These are phyloP conservation scores for Trematocara macrostoma DNA, from an alignment of 2,113 vertebrate genomes.

Conservation along the genomic window DNA sequence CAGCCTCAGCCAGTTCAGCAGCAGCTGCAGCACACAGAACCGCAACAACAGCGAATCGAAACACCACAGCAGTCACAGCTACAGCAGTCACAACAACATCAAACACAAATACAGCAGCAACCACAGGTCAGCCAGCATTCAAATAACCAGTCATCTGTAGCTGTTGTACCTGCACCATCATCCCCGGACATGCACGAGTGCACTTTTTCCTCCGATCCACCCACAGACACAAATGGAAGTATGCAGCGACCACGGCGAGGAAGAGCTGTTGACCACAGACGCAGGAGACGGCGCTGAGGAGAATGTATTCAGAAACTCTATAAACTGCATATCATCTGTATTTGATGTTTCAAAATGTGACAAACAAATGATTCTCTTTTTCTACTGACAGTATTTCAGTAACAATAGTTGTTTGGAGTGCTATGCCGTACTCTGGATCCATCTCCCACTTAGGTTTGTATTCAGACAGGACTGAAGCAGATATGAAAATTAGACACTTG, in stretches of 20 bases:
- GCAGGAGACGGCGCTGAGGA: slow-evolving; percentile 66
- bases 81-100: slow-evolving; percentile 47
- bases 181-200: slow-evolving; percentile 55
- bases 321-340: slow-evolving; percentile 1
- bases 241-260: slow-evolving; percentile 66
- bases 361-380: slow-evolving; percentile 14
- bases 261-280: slow-evolving; percentile 69
- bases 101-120: slow-evolving; percentile 48
- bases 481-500: not conserved
- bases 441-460: slow-evolving; percentile 14
- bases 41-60: slow-evolving; percentile 34
- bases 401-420: slow-evolving; percentile 3
- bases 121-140: slow-evolving; percentile 37
- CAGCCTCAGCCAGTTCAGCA: slow-evolving; percentile 29
- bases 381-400: slow-evolving; percentile 32
- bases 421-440: not conserved
- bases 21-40: slow-evolving; percentile 40
- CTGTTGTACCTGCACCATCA: slow-evolving; percentile 31
- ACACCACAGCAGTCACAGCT: slow-evolving; percentile 35
- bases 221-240: slow-evolving; percentile 41
- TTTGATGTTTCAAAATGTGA: slow-evolving; percentile 39
- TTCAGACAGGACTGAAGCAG: slow-evolving; percentile 15
- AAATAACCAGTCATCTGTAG: slow-evolving; percentile 42
- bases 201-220: slow-evolving; percentile 53
- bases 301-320: slow-evolving; percentile 8